Evolutionary conservation across 2,888 invertebrate genomes (phyloP), one percentile per base, ranked within the genome.

Genomic region (Stenodema calcarata): DNA sequence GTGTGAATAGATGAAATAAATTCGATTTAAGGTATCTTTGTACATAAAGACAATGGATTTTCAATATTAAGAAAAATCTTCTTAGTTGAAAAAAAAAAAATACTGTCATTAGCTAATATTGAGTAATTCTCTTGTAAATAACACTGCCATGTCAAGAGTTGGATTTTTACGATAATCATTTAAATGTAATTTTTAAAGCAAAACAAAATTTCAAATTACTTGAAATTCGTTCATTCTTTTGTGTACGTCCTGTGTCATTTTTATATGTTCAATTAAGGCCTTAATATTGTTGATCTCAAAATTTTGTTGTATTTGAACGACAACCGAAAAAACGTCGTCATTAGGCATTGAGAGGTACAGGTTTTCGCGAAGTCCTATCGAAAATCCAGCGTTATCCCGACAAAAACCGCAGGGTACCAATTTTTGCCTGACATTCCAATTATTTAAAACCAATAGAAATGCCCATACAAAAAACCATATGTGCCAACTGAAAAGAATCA

Each of bases 1-100:
- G 86, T 88, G 87, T 88, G 88, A 85, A 88, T 88, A 88, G 86
- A 80, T 79, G 44, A 79, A 73, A 75, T 81, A 27, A 84, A 54
- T 62, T 54, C 35, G 82, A 69, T 41, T 62, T 35, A 41, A 16
- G 30, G 30, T 82, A 73, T n/a, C 27, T 80, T 44, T 80, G 84
- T 84, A 84, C 2, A 84, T 84, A 84, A 47, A 62, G 47, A 73
- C 70, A 47, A 73, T 73, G 70, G 82, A 82, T 44, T 84, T 47
- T 28, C 11, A 18, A 30, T 44, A 44, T 18, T 42, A 23, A 14
- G 30, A 42, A n/a, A 70, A 69, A 70, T 41, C 18, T 30, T 14
- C 14, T 70, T 28, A 16, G 42, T 23, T 73, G 73, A 75, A 75
- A 70, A 41, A 69, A 70, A n/a, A 47, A n/a, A 28, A 47, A 42